phyloP scores from a whole-genome alignment of 2,113 vertebrate genomes.

The Oreochromis spilurus region DNA sequence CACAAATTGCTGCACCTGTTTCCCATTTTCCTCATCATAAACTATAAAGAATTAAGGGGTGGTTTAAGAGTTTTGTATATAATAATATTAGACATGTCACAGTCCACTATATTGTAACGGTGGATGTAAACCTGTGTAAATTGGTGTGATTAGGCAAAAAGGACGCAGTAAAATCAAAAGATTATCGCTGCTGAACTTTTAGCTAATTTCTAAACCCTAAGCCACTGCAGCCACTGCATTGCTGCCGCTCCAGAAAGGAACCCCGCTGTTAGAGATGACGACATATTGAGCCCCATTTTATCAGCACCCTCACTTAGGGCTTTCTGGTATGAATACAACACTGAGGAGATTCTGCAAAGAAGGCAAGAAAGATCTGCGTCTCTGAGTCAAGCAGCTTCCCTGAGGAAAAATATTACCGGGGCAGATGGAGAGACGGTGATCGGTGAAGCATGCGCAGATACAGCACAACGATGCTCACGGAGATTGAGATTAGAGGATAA shows the following conservation, averaged over 20 bases:
- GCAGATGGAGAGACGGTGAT: conserved; percentile 22
- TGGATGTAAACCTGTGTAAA: background rate
- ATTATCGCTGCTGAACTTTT: background rate
- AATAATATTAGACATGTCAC: background rate
- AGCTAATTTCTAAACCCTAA: background rate
- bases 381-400: background rate
- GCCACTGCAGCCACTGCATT: background rate
- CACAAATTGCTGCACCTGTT: background rate
- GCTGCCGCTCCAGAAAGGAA: background rate
- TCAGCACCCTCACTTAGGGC: conserved; percentile 11
- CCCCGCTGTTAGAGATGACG: background rate
- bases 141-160: background rate
- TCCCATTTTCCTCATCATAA: background rate
- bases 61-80: background rate
- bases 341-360: conserved; percentile 3
- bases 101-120: background rate
- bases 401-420: background rate
- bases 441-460: conserved; percentile 26
- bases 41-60: background rate
- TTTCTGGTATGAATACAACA: conserved; percentile 2
- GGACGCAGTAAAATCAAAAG: accelerated
- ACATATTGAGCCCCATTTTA: conserved; percentile 10
- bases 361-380: conserved; percentile 15
- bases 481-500: conserved; percentile 2
- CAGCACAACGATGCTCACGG: background rate